A percentile compares a stretch with the other conserved stretches of the same genome.
Conservation (phyloP, 2,797 vertebrate genomes). For the Chiloscyllium punctatum region DNA sequence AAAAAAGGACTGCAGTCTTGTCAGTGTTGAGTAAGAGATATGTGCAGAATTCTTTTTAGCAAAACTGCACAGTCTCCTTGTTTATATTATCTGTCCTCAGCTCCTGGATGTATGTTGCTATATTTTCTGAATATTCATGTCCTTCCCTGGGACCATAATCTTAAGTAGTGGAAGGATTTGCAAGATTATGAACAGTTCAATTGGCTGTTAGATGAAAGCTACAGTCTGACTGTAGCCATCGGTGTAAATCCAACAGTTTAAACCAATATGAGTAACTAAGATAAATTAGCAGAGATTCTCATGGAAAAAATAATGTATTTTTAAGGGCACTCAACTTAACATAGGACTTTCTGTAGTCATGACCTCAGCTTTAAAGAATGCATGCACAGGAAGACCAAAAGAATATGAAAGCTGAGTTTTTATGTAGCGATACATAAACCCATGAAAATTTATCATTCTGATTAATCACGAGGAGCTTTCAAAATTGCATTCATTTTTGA, state of each 20-base stretch:
- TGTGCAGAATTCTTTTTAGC: not conserved
- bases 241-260: not conserved
- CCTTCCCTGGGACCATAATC: not conserved
- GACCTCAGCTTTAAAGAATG: not conserved
- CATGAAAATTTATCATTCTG: not conserved
- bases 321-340: not conserved
- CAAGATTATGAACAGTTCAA: not conserved
- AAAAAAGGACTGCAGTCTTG: not conserved
- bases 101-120: not conserved
- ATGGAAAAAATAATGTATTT: not conserved
- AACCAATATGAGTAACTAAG: not conserved
- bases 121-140: not conserved
- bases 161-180: not conserved
- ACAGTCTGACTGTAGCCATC: not conserved
- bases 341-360: not conserved
- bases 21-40: not conserved
- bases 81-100: not conserved
- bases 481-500: not conserved
- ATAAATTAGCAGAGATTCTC: not conserved
- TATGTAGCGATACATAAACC: not conserved
- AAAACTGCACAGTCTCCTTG: not conserved
- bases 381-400: not conserved
- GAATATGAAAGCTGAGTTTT: not conserved
- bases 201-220: not conserved
- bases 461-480: not conserved